These are phyloP conservation scores for Molossus molossus DNA, from an alignment of 2,797 vertebrate genomes.

Conservation along the genomic window DNA sequence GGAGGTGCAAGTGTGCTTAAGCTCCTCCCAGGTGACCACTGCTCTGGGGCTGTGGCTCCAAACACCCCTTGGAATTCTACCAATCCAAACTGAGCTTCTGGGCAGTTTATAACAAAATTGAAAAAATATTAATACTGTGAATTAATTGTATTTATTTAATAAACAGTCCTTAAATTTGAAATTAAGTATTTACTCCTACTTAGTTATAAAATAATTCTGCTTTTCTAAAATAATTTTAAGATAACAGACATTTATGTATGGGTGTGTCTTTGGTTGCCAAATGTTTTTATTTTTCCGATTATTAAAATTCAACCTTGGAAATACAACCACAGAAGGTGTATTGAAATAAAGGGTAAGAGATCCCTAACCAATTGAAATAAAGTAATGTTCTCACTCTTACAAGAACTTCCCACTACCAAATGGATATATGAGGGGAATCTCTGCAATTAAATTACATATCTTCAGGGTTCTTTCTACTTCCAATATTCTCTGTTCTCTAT, in stretches of 20 bases:
- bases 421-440: neutral
- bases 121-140: constrained; percentile 16
- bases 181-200: constrained; percentile 31
- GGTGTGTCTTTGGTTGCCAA: neutral
- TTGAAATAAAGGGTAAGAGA: neutral
- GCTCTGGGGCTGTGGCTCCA: neutral
- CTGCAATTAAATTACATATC: neutral
- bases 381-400: neutral
- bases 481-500: neutral
- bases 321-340: neutral
- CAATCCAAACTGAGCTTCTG: neutral
- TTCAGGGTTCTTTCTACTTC: neutral
- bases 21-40: neutral
- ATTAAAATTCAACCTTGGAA: neutral
- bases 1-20: neutral
- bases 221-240: constrained; percentile 5
- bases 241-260: neutral
- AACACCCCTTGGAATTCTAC: neutral
- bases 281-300: neutral
- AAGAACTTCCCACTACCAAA: constrained; percentile 2
- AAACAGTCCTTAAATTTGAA: constrained; percentile 20
- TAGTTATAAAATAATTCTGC: constrained; percentile 6
- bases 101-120: neutral
- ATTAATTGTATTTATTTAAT: constrained; percentile 21
- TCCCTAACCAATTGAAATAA: neutral